These are phyloP conservation scores for Buphagus erythrorhynchus DNA, from an alignment of 2,797 vertebrate genomes.

Conservation along the genomic window DNA sequence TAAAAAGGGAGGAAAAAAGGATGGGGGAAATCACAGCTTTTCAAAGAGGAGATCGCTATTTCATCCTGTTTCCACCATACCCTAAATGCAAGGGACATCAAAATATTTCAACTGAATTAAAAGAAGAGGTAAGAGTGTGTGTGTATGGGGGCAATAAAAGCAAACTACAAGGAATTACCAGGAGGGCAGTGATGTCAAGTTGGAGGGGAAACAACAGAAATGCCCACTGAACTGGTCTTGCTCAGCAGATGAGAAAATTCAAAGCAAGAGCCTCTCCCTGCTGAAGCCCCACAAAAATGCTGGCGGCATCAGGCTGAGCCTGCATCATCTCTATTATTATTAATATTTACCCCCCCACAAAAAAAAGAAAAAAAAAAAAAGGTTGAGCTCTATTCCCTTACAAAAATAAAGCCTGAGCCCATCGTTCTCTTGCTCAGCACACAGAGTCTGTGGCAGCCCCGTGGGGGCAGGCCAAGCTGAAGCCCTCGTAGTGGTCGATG, in stretches of 20 bases:
- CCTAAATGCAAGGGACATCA: not conserved
- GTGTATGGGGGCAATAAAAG: not conserved
- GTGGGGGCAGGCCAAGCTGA: conserved; percentile 86
- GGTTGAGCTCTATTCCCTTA: conserved; percentile 20
- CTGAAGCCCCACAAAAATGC: not conserved
- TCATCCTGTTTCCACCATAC: not conserved
- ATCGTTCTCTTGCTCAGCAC: not conserved
- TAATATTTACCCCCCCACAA: not conserved
- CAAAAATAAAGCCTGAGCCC: conserved; percentile 67
- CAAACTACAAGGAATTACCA: not conserved
- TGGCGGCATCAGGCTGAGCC: not conserved
- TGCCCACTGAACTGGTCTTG: not conserved
- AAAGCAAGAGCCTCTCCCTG: not conserved
- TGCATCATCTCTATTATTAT: not conserved
- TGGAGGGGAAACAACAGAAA: not conserved
- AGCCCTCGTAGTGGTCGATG: conserved; percentile 96
- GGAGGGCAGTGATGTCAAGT: not conserved
- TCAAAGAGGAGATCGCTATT: not conserved
- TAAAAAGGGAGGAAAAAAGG: not conserved
- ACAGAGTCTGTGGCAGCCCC: not conserved
- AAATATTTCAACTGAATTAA: not conserved
- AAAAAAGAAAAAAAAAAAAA: not conserved
- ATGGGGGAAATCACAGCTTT: not conserved
- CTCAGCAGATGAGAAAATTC: not conserved
- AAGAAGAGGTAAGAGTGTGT: not conserved